Evolutionary conservation across 2,797 vertebrate genomes (phyloP), one percentile per base, ranked within the genome.

Genomic region (Dipus sagitta): DNA sequence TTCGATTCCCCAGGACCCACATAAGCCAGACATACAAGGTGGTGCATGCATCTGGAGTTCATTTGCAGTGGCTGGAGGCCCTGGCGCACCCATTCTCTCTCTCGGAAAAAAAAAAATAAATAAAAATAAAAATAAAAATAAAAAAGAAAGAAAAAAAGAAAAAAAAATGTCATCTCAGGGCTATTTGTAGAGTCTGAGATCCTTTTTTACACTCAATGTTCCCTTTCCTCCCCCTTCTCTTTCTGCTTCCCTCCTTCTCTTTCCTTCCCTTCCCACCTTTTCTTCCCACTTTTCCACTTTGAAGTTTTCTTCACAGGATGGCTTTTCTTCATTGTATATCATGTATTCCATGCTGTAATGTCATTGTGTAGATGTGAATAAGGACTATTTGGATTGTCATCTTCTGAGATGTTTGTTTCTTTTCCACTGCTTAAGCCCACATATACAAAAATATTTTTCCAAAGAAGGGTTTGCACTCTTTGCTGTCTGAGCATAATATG

Each of bases 281-380:
- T 58, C 26, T 72, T 20, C 3, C 12, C 26, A 2, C 3, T n/a
- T 64, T 52, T 23, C 20, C 62, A 15, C 30, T 58, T 9, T 72
- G 23, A 12, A 47, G 3, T 82, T 92, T 75, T 83, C 24, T 23
- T 67, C 34, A 24, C 14, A 24, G 62, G 47, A n/a, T 42, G 26
- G 21, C 64, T 47, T 32, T 47, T 30, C 83, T 79, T 77, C 28
- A 54, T 58, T 11, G 15, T 24, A 2, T n/a, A 7, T 12, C 20
- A 0, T 6, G 0, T 58, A 1, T 54, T 68, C 64, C 24, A 0
- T 62, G 54, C 23, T 2, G 4, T 58, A 4, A 3, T 65, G 26
- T 8, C 38, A 6, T 23, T 82, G 68, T 30, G 34, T 47, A 85
- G 81, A 3, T 28, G 5, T 72, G 20, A 80, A 7, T 28, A 32